phyloP scores from a whole-genome alignment of 2,888 invertebrate genomes.

The Leptogaster cylindrica region DNA sequence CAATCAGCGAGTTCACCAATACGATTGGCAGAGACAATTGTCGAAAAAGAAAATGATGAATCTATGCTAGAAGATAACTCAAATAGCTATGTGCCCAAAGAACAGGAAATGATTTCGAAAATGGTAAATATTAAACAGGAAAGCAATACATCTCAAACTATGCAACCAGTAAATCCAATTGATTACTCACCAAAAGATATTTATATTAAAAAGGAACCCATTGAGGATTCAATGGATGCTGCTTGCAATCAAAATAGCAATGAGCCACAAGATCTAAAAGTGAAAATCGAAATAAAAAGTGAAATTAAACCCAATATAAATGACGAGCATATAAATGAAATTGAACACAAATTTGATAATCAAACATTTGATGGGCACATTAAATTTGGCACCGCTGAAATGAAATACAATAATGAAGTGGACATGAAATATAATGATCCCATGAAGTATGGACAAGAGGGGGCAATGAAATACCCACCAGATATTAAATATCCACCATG shows the following conservation, averaged over 20 bases:
- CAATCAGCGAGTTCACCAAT: neutral
- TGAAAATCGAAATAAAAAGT: slow-evolving; percentile 71
- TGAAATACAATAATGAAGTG: slow-evolving; percentile 43
- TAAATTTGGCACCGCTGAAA: slow-evolving; percentile 47
- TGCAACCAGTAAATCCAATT: slow-evolving; percentile 52
- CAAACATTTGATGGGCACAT: slow-evolving; percentile 51
- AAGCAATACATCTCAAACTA: slow-evolving; percentile 47
- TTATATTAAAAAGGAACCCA: slow-evolving; percentile 64
- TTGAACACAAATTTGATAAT: slow-evolving; percentile 65
- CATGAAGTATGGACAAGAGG: slow-evolving; percentile 55
- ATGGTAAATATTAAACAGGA: slow-evolving; percentile 62
- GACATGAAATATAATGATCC: slow-evolving; percentile 59
- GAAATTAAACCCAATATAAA: slow-evolving; percentile 52
- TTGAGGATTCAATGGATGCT: slow-evolving; percentile 62
- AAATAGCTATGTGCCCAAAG: slow-evolving; percentile 52
- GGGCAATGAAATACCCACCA: slow-evolving; percentile 54
- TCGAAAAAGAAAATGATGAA: slow-evolving; percentile 28
- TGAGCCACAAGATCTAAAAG: slow-evolving; percentile 76
- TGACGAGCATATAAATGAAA: slow-evolving; percentile 55
- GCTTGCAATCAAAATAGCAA: slow-evolving; percentile 62
- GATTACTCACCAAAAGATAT: slow-evolving; percentile 69
- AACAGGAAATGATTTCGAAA: slow-evolving; percentile 61
- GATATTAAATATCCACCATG: slow-evolving; percentile 64
- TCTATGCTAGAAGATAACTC: slow-evolving; percentile 7
- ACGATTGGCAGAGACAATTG: slow-evolving; percentile 10